phyloP scores from a whole-genome alignment of 1,140 invertebrate genomes.

The Drosophila tani region DNA sequence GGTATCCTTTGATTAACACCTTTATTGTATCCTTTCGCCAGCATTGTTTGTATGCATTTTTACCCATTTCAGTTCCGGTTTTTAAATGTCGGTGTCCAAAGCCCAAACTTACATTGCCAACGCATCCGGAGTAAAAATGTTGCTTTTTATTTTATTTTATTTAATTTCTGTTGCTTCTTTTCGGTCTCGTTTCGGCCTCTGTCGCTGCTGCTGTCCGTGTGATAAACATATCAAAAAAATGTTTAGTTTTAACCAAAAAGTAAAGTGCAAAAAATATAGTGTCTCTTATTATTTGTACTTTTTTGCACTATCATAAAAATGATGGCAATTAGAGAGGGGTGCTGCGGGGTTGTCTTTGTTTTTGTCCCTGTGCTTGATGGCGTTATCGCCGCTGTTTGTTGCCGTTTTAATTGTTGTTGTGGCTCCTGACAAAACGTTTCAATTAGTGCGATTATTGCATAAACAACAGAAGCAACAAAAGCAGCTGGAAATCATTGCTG shows the following conservation, averaged over 20 bases:
- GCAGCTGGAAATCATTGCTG: slow-evolving; percentile 30
- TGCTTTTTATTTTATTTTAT: slow-evolving; percentile 13
- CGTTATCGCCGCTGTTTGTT: slow-evolving; percentile 37
- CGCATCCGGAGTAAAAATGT: slow-evolving; percentile 46
- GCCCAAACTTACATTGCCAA: slow-evolving; percentile 39
- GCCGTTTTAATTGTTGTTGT: slow-evolving; percentile 9
- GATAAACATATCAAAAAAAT: slow-evolving; percentile 55
- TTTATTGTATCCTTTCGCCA: neutral
- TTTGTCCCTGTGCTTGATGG: slow-evolving; percentile 31
- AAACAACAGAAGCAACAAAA: slow-evolving; percentile 43
- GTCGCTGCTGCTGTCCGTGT: slow-evolving; percentile 1
- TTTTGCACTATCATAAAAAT: slow-evolving; percentile 49
- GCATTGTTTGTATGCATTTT: slow-evolving; percentile 4
- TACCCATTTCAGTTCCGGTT: slow-evolving; percentile 27
- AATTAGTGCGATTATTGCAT: slow-evolving; percentile 54
- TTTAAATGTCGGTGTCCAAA: slow-evolving; percentile 46
- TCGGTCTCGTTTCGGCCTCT: slow-evolving; percentile 14
- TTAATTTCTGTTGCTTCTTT: slow-evolving; percentile 28
- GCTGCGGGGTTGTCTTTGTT: neutral
- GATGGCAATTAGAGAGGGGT: slow-evolving; percentile 25
- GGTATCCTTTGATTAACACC: neutral
- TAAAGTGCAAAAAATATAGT: slow-evolving; percentile 20
- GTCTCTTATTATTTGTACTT: slow-evolving; percentile 12
- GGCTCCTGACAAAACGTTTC: slow-evolving; percentile 46
- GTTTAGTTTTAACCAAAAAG: slow-evolving; percentile 42